Conservation (phyloP, 2,888 invertebrate genomes). For the Epiblema foenella region DNA sequence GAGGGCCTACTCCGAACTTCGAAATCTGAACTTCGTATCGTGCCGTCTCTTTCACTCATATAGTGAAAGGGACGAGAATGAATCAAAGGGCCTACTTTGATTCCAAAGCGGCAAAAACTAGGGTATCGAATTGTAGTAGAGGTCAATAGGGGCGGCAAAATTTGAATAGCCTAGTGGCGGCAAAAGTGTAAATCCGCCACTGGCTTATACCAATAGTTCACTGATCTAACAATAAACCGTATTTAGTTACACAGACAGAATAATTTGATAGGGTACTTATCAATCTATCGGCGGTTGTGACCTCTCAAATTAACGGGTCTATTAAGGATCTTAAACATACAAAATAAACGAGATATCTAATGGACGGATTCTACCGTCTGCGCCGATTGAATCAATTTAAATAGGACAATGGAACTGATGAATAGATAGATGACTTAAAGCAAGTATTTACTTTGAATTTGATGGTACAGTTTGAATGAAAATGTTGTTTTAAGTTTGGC, state of each 20-base stretch:
- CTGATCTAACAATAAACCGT: slow-evolving; percentile 15
- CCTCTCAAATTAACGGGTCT: slow-evolving; percentile 25
- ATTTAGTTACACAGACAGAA: slow-evolving; percentile 14
- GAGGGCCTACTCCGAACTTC: too few relatives aligned
- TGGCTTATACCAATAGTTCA: slow-evolving; percentile 8
- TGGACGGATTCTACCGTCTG: not conserved
- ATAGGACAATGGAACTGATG: not conserved
- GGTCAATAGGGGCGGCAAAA: too few relatives aligned
- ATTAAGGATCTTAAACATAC: slow-evolving; percentile 16
- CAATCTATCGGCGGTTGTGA: slow-evolving; percentile 16
- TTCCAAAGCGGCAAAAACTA: too few relatives aligned
- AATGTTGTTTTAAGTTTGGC: too few relatives aligned
- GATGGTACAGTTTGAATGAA: not conserved
- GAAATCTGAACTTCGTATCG: too few relatives aligned
- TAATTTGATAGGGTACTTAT: slow-evolving; percentile 15
- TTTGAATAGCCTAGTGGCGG: too few relatives aligned
- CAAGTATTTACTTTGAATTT: not conserved
- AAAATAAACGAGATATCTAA: slow-evolving; percentile 1
- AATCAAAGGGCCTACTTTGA: too few relatives aligned
- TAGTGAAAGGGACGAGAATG: too few relatives aligned
- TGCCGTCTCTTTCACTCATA: too few relatives aligned
- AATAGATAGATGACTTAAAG: not conserved
- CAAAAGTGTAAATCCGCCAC: too few relatives aligned
- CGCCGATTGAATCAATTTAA: slow-evolving; percentile 1
- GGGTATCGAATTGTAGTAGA: too few relatives aligned